A percentile compares a stretch with the other conserved stretches of the same genome.
Evolutionary conservation across 2,113 vertebrate species (phyloP).

Genomic region (Madoqua kirkii): DNA sequence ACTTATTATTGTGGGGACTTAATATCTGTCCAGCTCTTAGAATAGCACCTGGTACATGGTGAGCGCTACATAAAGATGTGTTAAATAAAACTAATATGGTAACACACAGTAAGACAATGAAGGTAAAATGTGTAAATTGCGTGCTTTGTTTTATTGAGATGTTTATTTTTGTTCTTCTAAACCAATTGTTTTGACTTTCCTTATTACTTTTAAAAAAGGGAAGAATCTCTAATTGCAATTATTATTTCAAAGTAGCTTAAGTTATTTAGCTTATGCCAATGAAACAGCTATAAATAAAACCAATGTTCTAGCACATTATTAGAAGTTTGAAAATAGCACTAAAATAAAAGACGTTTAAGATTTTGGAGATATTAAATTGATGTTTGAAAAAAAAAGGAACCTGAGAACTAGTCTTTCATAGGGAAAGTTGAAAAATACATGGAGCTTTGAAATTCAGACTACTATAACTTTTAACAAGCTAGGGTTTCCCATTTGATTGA

Average conservation of each 20-base stretch:
- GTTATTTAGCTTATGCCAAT: neutral
- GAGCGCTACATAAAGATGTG: neutral
- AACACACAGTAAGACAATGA: neutral
- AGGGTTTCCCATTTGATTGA: neutral
- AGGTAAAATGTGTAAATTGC: neutral
- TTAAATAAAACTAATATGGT: neutral
- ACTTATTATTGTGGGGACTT: neutral
- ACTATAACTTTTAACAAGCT: neutral
- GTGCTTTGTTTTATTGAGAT: neutral
- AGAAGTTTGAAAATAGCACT: neutral
- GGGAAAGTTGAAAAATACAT: conserved; percentile 19
- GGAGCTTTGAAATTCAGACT: conserved; percentile 16
- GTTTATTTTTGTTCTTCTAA: neutral
- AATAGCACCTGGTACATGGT: neutral
- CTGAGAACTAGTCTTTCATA: neutral
- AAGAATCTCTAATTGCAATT: neutral
- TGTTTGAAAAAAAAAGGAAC: neutral
- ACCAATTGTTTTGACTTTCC: neutral
- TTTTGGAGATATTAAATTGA: neutral
- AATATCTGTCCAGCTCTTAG: neutral
- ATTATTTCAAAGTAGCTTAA: conserved; percentile 6
- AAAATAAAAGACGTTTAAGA: neutral
- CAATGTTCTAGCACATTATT: neutral
- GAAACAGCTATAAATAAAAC: neutral
- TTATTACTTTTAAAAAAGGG: neutral